phyloP scores from a whole-genome alignment of 2,888 invertebrate species.

The Agrotis puta region DNA sequence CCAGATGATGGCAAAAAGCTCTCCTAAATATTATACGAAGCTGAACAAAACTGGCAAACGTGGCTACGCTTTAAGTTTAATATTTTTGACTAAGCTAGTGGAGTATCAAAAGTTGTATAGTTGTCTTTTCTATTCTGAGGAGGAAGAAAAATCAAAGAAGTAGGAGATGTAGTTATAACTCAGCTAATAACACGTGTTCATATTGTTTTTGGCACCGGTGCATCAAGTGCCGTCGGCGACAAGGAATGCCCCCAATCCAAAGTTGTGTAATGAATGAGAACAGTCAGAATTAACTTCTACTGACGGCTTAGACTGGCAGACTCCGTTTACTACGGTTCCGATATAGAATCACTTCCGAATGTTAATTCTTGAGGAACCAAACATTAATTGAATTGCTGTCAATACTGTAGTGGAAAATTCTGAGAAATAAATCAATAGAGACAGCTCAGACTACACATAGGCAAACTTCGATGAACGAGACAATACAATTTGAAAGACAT shows the following conservation, averaged over 20 bases:
- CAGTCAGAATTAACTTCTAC: constrained; percentile 45
- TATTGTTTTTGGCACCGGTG: constrained; percentile 57
- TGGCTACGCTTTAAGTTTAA: neutral
- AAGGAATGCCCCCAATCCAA: constrained; percentile 52
- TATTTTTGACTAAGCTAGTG: neutral
- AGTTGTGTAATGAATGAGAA: constrained; percentile 58
- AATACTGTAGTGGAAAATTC: neutral
- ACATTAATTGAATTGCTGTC: neutral
- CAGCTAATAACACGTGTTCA: constrained; percentile 44
- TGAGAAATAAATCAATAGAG: neutral
- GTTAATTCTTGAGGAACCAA: neutral
- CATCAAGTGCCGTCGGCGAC: constrained; percentile 27
- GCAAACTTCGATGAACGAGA: neutral
- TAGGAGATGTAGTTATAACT: constrained; percentile 19
- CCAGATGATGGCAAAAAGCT: no score
- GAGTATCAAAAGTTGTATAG: no score
- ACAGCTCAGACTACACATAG: neutral
- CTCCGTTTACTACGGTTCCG: constrained; percentile 38
- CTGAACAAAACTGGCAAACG: no score
- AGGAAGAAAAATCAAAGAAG: constrained; percentile 16
- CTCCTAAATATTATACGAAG: no score
- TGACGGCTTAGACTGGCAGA: constrained; percentile 43
- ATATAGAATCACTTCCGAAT: constrained; percentile 10
- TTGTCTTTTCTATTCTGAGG: constrained; percentile 8
- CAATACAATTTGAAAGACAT: no score